Conservation (phyloP, 2,888 invertebrate species). For the Selenia dentaria region DNA sequence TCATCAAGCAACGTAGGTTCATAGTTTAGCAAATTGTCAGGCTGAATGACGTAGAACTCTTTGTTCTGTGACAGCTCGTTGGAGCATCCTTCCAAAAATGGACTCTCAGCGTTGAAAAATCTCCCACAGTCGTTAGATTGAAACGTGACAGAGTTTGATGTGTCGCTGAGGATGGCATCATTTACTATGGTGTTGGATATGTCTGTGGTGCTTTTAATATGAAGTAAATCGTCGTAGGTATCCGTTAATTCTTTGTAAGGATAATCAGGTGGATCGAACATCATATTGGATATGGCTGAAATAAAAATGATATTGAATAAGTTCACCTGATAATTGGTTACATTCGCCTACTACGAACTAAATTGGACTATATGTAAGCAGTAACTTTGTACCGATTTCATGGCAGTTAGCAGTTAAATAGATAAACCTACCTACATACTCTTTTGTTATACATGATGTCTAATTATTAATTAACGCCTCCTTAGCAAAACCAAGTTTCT, state of each 20-base stretch:
- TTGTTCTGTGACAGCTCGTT: constrained; percentile 34
- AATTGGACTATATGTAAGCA: too few species aligned
- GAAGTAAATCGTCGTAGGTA: constrained; percentile 64
- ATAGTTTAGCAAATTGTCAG: constrained; percentile 63
- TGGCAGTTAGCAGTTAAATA: too few species aligned
- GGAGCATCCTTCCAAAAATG: constrained; percentile 38
- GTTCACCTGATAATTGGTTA: too few species aligned
- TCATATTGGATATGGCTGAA: constrained; percentile 50
- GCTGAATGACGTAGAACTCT: constrained; percentile 55
- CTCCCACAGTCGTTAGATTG: constrained; percentile 62
- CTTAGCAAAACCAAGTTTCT: too few species aligned
- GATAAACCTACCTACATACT: too few species aligned
- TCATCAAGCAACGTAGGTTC: constrained; percentile 72
- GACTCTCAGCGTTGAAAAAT: constrained; percentile 57
- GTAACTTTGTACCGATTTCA: too few species aligned
- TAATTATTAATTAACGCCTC: too few species aligned
- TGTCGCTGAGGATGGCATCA: constrained; percentile 18
- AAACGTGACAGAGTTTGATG: constrained; percentile 51
- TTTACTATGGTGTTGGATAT: constrained; percentile 13
- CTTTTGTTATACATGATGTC: too few species aligned
- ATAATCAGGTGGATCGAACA: constrained; percentile 79
- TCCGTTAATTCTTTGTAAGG: constrained; percentile 72
- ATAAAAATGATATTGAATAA: too few species aligned
- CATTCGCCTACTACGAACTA: too few species aligned
- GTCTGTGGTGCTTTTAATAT: constrained; percentile 36